These are phyloP conservation scores for Phataginus tetradactyla DNA, from an alignment of 2,797 vertebrate genomes.

Conservation along the genomic window DNA sequence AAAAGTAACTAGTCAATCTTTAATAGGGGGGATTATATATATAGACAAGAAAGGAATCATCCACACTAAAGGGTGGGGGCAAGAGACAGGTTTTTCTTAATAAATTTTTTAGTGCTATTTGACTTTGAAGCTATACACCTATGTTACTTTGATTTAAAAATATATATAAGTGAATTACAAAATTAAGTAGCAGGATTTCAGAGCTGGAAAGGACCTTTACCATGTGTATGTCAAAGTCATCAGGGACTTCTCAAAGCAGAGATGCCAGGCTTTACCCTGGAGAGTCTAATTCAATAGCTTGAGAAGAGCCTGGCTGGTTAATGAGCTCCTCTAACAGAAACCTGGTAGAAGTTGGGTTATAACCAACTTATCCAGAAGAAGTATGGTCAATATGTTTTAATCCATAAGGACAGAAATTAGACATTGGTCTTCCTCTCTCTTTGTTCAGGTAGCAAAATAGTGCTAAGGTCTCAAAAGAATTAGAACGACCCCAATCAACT, in stretches of 20 bases:
- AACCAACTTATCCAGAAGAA: background rate
- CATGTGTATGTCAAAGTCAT: background rate
- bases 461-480: background rate
- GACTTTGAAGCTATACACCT: no score
- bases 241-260: background rate
- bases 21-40: fast-evolving
- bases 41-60: background rate
- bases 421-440: background rate
- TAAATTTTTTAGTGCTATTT: fast-evolving
- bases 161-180: background rate
- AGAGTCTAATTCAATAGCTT: fast-evolving
- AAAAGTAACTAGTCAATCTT: background rate
- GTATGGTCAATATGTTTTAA: background rate
- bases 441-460: background rate
- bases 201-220: background rate
- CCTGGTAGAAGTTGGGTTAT: background rate
- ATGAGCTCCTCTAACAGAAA: background rate
- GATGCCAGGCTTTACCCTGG: background rate
- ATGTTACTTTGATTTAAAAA: background rate
- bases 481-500: no score
- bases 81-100: no score
- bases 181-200: background rate
- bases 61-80: background rate
- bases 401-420: background rate
- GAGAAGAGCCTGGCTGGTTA: background rate